phyloP scores from a whole-genome alignment of 2,113 vertebrate genomes.

The Stercorarius parasiticus region DNA sequence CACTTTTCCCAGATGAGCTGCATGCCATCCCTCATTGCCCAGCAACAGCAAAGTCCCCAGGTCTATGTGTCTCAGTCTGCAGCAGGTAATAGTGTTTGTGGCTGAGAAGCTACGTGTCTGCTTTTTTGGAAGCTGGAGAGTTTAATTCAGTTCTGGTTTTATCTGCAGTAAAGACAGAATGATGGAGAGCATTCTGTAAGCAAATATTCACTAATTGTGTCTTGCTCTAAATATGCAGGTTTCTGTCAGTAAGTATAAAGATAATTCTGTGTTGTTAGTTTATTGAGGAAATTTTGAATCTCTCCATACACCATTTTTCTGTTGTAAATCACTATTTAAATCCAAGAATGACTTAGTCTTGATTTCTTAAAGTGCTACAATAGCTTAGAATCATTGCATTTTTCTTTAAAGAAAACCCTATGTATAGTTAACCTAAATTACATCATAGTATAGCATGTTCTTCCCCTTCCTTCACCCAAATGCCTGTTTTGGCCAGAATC shows the following conservation, averaged over 20 bases:
- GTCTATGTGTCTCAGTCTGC: conserved; percentile 98
- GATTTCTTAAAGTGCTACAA: not conserved
- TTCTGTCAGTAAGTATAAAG: not conserved
- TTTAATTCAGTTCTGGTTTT: not conserved
- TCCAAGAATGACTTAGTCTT: not conserved
- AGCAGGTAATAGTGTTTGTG: conserved; percentile 83
- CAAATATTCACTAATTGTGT: not conserved
- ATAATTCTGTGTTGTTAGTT: not conserved
- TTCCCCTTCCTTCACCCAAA: not conserved
- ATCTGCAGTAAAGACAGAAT: not conserved
- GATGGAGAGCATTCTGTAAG: not conserved
- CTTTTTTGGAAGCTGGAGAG: not conserved
- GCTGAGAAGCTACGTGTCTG: not conserved
- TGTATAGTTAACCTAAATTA: not conserved
- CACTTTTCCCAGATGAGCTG: conserved; percentile 96
- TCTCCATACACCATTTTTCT: not conserved
- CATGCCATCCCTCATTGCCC: conserved; percentile 90
- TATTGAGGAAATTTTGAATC: not conserved
- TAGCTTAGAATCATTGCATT: not conserved
- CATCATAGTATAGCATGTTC: not conserved
- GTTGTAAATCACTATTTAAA: not conserved
- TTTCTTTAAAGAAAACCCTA: not conserved
- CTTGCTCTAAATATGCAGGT: not conserved
- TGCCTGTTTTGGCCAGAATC: not conserved
- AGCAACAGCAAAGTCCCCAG: conserved; percentile 94